phyloP scores from a whole-genome alignment of 2,113 vertebrate species.

The Peromyscus maniculatus region DNA sequence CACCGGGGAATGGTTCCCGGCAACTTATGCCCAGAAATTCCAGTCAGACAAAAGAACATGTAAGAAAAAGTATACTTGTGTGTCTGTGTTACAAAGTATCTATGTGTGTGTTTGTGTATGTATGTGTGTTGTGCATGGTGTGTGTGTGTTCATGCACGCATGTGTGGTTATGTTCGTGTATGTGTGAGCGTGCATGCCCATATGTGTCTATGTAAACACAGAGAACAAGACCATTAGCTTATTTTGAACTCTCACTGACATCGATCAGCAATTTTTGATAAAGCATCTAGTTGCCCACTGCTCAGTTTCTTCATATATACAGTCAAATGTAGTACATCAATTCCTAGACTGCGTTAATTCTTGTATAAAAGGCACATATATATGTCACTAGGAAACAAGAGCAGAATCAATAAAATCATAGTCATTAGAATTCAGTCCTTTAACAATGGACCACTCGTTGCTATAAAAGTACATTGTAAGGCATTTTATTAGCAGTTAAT shows the following conservation, averaged over 20 bases:
- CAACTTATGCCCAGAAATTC: neutral
- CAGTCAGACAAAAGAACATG: neutral
- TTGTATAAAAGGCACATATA: neutral
- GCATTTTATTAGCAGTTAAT: neutral
- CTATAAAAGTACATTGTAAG: neutral
- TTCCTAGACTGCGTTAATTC: neutral
- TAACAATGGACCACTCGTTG: neutral
- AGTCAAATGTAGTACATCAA: neutral
- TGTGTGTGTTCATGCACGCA: neutral
- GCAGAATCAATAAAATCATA: neutral
- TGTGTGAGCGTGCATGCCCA: neutral
- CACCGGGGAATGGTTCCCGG: too few relatives aligned
- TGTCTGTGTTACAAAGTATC: neutral
- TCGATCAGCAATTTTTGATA: neutral
- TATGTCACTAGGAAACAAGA: neutral
- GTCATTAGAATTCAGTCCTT: neutral
- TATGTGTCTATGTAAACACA: neutral
- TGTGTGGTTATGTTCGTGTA: neutral
- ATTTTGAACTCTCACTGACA: neutral
- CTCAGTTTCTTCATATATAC: neutral
- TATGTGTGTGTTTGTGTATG: neutral
- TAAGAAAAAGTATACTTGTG: neutral
- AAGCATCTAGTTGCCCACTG: neutral
- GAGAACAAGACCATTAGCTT: neutral
- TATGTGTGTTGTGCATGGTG: neutral